These are phyloP conservation scores for Ariolimax columbianus DNA, from an alignment of 2,888 invertebrate species.

Conservation along the genomic window DNA sequence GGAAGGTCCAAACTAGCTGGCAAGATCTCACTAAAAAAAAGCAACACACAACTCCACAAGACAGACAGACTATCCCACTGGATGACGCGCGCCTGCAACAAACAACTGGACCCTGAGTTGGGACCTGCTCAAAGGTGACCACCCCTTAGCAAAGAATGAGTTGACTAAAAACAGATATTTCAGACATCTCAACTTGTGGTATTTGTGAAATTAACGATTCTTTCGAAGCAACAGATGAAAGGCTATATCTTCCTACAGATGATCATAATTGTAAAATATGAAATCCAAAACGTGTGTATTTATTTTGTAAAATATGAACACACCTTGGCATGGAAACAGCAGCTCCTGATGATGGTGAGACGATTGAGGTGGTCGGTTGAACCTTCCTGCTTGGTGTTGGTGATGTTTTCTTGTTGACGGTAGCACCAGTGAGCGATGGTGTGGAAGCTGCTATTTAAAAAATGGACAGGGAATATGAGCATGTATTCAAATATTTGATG, in stretches of 20 bases:
- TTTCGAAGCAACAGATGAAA: background rate
- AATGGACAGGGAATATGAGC: background rate
- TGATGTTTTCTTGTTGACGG: conserved; percentile 38
- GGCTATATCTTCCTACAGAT: background rate
- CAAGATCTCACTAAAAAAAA: too few species aligned
- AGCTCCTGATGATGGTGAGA: background rate
- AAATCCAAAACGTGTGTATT: background rate
- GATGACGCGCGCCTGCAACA: too few species aligned
- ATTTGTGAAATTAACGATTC: background rate
- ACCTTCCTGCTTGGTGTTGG: conserved; percentile 35
- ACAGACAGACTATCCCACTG: too few species aligned
- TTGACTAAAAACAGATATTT: background rate
- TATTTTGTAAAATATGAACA: background rate
- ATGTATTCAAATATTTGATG: too few species aligned
- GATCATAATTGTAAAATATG: background rate
- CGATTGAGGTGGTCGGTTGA: background rate
- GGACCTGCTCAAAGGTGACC: background rate
- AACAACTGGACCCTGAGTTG: too few species aligned
- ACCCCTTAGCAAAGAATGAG: background rate
- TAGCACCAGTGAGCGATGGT: background rate
- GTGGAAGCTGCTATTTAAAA: conserved; percentile 19
- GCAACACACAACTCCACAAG: too few species aligned
- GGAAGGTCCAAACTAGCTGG: too few species aligned
- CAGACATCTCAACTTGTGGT: too few species aligned
- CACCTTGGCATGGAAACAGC: conserved; percentile 30